Base-by-base conservation (phyloP, 2,113 vertebrate genomes). In the Porphyrio hochstetteri region DNA sequence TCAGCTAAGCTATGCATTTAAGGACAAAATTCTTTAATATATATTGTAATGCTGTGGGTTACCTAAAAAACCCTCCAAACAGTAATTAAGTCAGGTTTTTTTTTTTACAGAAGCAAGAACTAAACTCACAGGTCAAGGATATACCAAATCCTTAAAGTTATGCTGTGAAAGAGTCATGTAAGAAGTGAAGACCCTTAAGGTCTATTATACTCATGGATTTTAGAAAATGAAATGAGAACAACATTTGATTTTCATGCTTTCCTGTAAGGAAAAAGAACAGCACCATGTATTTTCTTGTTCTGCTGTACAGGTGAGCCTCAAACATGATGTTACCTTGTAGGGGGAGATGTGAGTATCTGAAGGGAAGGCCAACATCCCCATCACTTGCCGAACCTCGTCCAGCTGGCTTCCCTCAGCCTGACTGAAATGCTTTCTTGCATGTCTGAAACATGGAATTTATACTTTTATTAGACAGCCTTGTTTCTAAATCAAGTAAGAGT, bases 331-430 rank as follows among this genome's bases (percentile, higher is more conserved):
- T 98, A 99, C 99, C 99, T 99, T 99, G 96, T 99, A 99, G 27
- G 99, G 99, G 29, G 99, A 99, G 97, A 99, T 99, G 76, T 99
- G 99, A 29, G 99, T 99, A 93, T 99, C 99, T 13, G 99, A 99
- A 46, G 99, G 99, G 96, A 99, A 99, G 78, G 99, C 99, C 98
- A 99, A 97, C 99, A 99, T 99, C 86, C 99, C 99, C 99, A 99
- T 99, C 98, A 99, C 99, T 97, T 99, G 99, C 79, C 99, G 99
- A 64, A 99, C 99, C 95, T 99, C 99, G 70, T 99, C 99, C 98
- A 99, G 94, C 98, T 99, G 99, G 78, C 99, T 99, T 4, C 99
- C 99, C 86, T 99, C 99, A 38, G 99, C 99, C 96, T 99, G 99
- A 89, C 99, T 99, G 98, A 99, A 99, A 96, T 99, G 99, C 96